Conservation (phyloP, 2,113 vertebrate species). For the Lasiurus borealis region DNA sequence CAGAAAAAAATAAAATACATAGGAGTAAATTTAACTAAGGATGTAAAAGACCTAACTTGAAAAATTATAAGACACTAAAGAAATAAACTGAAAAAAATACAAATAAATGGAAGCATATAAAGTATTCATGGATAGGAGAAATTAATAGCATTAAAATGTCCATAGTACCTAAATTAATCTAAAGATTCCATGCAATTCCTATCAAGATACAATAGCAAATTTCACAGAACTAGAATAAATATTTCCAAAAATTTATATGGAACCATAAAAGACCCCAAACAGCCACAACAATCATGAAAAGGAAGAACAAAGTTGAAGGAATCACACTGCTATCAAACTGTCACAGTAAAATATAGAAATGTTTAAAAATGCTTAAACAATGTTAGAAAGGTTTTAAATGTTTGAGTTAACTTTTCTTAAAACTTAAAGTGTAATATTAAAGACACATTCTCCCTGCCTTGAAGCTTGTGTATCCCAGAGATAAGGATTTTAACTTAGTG, state of each 20-base stretch:
- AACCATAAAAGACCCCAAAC: background rate
- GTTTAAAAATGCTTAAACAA: no score
- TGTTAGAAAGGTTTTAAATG: no score
- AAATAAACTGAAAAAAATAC: background rate
- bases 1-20: background rate
- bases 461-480: no score
- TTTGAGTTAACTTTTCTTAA: no score
- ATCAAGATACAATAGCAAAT: background rate
- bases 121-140: background rate
- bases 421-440: no score
- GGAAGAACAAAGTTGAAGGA: background rate
- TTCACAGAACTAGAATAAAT: background rate
- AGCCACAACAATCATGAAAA: background rate
- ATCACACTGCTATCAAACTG: background rate
- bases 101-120: background rate
- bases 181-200: background rate
- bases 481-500: no score
- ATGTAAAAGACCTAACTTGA: background rate
- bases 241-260: background rate
- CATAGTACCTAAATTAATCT: background rate
- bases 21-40: background rate
- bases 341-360: no score
- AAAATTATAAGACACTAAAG: background rate
- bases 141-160: background rate
- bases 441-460: no score